phyloP scores from a whole-genome alignment of 1,140 invertebrate species.

The Neoseiulus cucumeris region DNA sequence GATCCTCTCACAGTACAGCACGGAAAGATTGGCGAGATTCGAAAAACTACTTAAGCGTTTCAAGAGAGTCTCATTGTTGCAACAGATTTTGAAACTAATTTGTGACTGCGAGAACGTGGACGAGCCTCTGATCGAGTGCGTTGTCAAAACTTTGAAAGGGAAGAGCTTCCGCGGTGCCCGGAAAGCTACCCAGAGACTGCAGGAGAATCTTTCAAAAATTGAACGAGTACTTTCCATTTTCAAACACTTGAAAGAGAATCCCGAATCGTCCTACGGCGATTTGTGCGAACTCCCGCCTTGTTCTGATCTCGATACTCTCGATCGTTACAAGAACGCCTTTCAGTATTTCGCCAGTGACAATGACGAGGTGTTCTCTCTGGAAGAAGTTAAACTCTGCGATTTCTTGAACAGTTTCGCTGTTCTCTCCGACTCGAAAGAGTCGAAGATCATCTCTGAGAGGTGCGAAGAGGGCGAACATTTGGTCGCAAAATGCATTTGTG shows the following conservation, averaged over 20 bases:
- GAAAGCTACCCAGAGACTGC: background rate
- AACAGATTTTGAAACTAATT: background rate
- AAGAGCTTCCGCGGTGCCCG: background rate
- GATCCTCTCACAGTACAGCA: background rate
- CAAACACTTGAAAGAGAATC: background rate
- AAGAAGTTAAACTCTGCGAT: background rate
- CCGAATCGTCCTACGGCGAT: background rate
- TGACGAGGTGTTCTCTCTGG: background rate
- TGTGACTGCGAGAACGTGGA: background rate
- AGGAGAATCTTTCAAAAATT: constrained; percentile 1
- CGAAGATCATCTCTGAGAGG: background rate
- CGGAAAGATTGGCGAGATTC: background rate
- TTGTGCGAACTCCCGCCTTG: background rate
- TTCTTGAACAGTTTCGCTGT: background rate
- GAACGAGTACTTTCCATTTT: background rate
- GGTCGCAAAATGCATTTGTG: background rate
- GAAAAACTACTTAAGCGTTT: background rate
- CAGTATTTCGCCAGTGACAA: background rate
- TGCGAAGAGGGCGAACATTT: background rate
- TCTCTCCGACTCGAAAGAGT: background rate
- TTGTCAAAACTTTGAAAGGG: background rate
- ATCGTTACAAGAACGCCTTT: background rate
- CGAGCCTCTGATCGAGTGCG: background rate
- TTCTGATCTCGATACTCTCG: background rate
- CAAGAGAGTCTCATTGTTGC: background rate